These are phyloP conservation scores for Sympetrum striolatum DNA, from an alignment of 2,888 invertebrate species.

Conservation along the genomic window DNA sequence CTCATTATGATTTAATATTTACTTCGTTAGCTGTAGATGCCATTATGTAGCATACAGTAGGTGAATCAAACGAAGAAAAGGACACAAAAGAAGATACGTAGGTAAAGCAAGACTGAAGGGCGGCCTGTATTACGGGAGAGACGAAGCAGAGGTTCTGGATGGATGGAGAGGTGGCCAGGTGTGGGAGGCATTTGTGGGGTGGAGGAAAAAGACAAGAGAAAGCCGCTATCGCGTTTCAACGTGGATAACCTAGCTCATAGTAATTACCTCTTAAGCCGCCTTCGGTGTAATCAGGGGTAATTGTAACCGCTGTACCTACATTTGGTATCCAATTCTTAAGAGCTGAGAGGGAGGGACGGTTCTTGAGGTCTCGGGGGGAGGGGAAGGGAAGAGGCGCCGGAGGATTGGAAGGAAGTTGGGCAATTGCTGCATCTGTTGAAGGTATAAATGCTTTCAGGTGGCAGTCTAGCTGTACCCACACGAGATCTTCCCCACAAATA, in stretches of 20 bases:
- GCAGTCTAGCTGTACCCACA: too few species aligned
- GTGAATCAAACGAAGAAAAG: too few species aligned
- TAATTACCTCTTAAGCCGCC: constrained; percentile 9
- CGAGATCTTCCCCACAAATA: too few species aligned
- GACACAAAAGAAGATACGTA: too few species aligned
- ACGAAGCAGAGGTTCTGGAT: not conserved
- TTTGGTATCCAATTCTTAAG: constrained; percentile 14
- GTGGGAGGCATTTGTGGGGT: not conserved
- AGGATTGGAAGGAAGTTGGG: not conserved
- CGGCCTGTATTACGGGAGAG: not conserved
- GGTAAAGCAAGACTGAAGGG: not conserved
- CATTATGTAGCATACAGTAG: too few species aligned
- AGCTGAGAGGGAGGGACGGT: not conserved
- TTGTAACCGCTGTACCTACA: constrained; percentile 41
- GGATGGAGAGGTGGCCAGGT: not conserved
- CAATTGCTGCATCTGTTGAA: not conserved
- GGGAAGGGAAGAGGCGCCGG: not conserved
- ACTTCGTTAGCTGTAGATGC: too few species aligned
- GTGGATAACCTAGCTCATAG: constrained; percentile 1
- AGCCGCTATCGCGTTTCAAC: constrained; percentile 33
- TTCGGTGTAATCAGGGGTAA: constrained; percentile 22
- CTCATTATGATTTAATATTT: too few species aligned
- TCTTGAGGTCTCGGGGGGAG: not conserved
- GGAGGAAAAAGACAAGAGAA: not conserved
- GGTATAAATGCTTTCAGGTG: too few species aligned